Percentiles rank a stretch among this genome's conserved stretches.
Evolutionary conservation across 2,888 invertebrate genomes (phyloP).

Genomic region (Teleogryllus oceanicus): DNA sequence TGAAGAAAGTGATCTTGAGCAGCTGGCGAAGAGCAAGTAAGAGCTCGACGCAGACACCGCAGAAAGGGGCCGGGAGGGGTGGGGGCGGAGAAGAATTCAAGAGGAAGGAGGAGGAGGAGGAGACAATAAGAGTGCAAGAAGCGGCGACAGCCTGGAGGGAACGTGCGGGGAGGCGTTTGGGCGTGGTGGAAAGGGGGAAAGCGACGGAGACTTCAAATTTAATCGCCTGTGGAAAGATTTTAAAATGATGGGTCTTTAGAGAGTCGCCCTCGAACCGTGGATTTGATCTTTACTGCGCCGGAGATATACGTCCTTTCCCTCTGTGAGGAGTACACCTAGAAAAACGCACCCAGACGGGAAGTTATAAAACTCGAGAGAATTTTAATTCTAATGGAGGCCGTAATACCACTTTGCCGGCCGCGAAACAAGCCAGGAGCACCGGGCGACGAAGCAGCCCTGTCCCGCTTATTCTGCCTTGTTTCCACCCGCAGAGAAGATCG

Average conservation of each 20-base stretch:
- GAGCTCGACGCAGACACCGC: not conserved
- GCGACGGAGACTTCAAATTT: not conserved
- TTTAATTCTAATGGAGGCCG: conserved; percentile 9
- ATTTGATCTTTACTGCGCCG: conserved; percentile 9
- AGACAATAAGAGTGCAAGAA: not conserved
- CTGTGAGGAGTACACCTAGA: not conserved
- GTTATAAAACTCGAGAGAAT: conserved; percentile 9
- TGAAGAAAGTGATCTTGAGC: no score
- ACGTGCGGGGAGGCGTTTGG: not conserved
- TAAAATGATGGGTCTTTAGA: conserved; percentile 18
- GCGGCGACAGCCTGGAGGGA: no score
- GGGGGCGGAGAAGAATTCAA: no score
- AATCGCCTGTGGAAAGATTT: conserved; percentile 7
- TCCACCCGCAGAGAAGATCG: no score
- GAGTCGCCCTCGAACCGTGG: not conserved
- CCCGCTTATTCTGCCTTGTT: no score
- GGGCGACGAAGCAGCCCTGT: not conserved
- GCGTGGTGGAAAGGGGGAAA: not conserved
- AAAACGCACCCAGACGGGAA: not conserved
- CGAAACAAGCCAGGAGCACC: not conserved
- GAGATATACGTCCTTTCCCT: not conserved
- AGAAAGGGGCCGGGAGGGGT: not conserved
- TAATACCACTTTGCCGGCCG: not conserved
- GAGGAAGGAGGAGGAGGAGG: not conserved
- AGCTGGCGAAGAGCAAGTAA: no score